Percentiles rank a stretch among this genome's conserved stretches.
Evolutionary conservation across 2,797 vertebrate genomes (phyloP).

Genomic region (Mus spretus): DNA sequence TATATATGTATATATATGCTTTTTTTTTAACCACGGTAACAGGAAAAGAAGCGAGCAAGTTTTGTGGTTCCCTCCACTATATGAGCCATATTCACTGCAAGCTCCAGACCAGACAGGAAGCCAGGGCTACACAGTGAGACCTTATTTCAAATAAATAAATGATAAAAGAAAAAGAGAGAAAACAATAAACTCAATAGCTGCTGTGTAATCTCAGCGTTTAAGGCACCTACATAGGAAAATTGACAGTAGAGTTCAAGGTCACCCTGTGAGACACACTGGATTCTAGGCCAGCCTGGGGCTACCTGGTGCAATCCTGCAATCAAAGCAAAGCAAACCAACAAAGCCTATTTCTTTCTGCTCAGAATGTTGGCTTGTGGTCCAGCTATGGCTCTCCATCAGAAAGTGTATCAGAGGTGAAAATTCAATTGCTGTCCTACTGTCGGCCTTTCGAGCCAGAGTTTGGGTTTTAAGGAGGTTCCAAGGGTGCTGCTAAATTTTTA

Average conservation of each 20-base stretch:
- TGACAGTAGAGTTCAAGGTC: background rate
- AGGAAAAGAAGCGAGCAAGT: background rate
- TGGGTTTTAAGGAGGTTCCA: constrained; percentile 22
- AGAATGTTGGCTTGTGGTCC: background rate
- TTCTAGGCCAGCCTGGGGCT: background rate
- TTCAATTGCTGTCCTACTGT: background rate
- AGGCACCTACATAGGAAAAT: background rate
- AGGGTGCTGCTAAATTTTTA: background rate
- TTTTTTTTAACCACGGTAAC: background rate
- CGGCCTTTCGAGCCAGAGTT: constrained; percentile 15
- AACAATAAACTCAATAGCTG: background rate
- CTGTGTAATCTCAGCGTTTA: background rate
- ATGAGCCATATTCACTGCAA: background rate
- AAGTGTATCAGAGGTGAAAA: background rate
- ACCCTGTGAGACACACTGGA: background rate
- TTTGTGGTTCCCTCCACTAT: background rate
- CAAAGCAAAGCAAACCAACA: background rate
- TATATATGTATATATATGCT: too few species aligned
- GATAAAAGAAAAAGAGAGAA: background rate
- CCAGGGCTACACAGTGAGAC: background rate
- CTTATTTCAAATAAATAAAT: too few species aligned
- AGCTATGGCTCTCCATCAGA: background rate
- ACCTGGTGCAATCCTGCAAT: background rate
- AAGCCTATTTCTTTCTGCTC: background rate
- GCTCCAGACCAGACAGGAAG: background rate